phyloP scores from a whole-genome alignment of 2,888 invertebrate species.

The Bombylius discolor region DNA sequence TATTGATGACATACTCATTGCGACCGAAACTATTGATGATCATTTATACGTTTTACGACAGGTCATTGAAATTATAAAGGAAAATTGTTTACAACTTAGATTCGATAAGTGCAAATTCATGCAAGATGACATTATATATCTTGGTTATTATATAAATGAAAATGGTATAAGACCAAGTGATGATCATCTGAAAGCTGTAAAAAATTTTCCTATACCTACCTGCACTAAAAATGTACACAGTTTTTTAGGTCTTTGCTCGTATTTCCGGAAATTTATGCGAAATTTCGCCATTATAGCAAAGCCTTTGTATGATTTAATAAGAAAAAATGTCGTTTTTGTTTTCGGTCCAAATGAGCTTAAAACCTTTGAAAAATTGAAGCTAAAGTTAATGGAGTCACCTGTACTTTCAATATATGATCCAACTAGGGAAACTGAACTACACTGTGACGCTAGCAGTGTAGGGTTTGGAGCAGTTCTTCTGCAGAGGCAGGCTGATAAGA shows the following conservation, averaged over 20 bases:
- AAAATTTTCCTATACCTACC: constrained; percentile 11
- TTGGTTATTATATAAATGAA: neutral
- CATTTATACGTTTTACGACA: constrained; percentile 8
- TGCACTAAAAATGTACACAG: constrained; percentile 14
- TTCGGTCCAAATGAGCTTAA: no score
- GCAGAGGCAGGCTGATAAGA: no score
- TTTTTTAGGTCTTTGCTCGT: constrained; percentile 4
- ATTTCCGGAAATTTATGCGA: constrained; percentile 18
- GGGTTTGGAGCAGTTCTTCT: no score
- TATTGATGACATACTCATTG: constrained; percentile 16
- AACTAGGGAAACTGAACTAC: no score
- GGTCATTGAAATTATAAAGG: constrained; percentile 6
- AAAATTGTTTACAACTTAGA: constrained; percentile 9
- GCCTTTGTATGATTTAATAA: no score
- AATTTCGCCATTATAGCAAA: constrained; percentile 14
- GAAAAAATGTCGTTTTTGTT: no score
- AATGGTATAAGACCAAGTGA: constrained; percentile 7
- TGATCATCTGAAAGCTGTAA: constrained; percentile 6
- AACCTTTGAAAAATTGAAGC: no score
- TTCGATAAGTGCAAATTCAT: constrained; percentile 12
- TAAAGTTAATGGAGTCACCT: no score
- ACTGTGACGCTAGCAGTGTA: no score
- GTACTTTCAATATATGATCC: no score
- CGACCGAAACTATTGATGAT: constrained; percentile 7
- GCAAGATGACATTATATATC: constrained; percentile 8